Base-by-base conservation (phyloP, 2,888 invertebrate genomes). In the Parelbella ahira region DNA sequence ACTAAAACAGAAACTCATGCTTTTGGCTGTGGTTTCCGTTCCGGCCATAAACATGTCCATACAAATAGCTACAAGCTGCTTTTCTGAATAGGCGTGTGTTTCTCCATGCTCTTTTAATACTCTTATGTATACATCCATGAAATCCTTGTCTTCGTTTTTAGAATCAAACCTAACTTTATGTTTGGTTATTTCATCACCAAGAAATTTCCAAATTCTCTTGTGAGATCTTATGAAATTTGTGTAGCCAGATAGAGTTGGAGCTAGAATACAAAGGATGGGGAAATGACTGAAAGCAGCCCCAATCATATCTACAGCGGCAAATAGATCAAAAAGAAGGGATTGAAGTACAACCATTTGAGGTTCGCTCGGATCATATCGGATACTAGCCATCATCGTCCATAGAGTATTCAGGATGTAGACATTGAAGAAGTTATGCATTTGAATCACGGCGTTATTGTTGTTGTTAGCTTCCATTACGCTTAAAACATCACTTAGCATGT, bases 11-110 rank as follows among this genome's bases (percentile, higher is more conserved):
- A 95, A 95, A 13, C 93, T 91, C 58, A 95, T 80, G 18, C 92
- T 91, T 66, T 95, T 95, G 36, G 91, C 92, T 0, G 95, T 95
- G 0, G 96, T 96, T 76, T 96, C 96, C 0, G 95, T 93, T 0
- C 95, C 96, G 10, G 95, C 96, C 88, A 95, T 91, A 58, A 96
- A 96, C 89, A 96, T 90, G 57, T 96, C 96, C 89, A 95, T 87
- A 57, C 95, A 94, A 57, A 93, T 91, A 0, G 94, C 94, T 42
- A 95, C 70, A 36, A 96, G 73, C 56, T 95, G 95, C 4, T 90
- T 90, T 65, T 96, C 95, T 50, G 90, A 86, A 63, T 92, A 91
- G 1, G 89, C 89, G 0, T 81, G 70, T 1, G 87, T 75, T 37
- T 89, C 89, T 4, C 90, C 88, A 8, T 90, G 76, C 2, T 91